Conservation (phyloP, 2,797 vertebrate species). For the Furcifer pardalis region DNA sequence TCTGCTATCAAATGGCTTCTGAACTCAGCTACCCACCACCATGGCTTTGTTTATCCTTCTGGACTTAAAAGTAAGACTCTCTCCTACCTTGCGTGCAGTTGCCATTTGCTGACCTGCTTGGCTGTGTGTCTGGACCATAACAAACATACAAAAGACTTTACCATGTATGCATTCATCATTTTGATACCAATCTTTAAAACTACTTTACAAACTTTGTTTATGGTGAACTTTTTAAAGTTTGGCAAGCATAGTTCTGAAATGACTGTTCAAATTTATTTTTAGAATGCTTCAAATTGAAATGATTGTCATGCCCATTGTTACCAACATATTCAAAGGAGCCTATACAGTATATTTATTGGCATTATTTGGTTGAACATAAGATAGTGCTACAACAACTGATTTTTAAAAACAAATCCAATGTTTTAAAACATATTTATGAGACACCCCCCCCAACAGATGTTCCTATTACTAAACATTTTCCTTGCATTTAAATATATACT, state of each 20-base stretch:
- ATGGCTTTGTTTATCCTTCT: too few species aligned
- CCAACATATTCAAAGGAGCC: neutral
- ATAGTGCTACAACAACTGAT: neutral
- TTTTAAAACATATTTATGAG: neutral
- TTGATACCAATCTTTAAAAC: neutral
- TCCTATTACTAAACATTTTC: neutral
- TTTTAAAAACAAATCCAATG: rapidly evolving
- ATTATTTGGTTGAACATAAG: neutral
- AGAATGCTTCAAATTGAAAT: neutral
- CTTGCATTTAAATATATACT: conserved; percentile 18
- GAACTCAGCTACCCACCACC: too few species aligned
- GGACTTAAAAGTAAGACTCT: too few species aligned
- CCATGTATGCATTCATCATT: neutral
- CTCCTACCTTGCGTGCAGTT: too few species aligned
- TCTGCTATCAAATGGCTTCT: too few species aligned
- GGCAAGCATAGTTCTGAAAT: neutral
- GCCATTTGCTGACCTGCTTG: too few species aligned
- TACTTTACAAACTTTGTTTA: neutral
- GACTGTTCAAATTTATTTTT: neutral
- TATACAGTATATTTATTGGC: neutral
- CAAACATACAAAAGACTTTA: neutral
- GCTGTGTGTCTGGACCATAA: too few species aligned
- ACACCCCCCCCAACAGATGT: neutral
- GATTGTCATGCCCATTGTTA: neutral
- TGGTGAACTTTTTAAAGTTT: neutral